Evolutionary conservation across 1,140 invertebrate species (phyloP).

Genomic region (Chymomyza costata): DNA sequence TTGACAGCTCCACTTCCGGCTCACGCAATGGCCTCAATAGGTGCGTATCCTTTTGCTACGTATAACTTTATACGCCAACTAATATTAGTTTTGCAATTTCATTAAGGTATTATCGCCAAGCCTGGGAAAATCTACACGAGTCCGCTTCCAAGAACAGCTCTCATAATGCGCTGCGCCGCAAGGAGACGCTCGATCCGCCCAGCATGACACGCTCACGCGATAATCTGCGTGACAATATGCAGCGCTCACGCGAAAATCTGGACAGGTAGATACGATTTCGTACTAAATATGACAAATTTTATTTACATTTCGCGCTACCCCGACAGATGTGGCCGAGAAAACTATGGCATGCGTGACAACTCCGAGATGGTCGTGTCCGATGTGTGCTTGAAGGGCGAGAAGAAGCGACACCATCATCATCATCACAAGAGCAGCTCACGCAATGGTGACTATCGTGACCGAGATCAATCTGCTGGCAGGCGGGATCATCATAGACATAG

Average conservation of each 20-base stretch:
- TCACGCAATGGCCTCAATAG: slow-evolving; percentile 88
- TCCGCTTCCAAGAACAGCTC: slow-evolving; percentile 78
- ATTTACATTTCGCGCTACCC: not conserved
- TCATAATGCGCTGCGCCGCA: slow-evolving; percentile 78
- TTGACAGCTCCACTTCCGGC: slow-evolving; percentile 89
- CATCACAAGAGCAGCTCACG: slow-evolving; percentile 79
- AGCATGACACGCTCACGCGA: slow-evolving; percentile 75
- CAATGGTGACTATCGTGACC: slow-evolving; percentile 67
- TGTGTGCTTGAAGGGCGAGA: slow-evolving; percentile 80
- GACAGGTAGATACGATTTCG: slow-evolving; percentile 62
- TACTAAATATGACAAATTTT: not conserved
- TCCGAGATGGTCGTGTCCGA: slow-evolving; percentile 89
- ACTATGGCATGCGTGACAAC: slow-evolving; percentile 84
- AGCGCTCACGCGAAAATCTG: slow-evolving; percentile 75
- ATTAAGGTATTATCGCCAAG: slow-evolving; percentile 85
- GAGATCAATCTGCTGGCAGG: slow-evolving; percentile 64
- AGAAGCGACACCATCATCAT: slow-evolving; percentile 88
- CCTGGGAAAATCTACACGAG: slow-evolving; percentile 94
- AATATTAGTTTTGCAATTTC: not conserved
- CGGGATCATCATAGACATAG: slow-evolving; percentile 71
- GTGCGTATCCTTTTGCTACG: slow-evolving; percentile 57
- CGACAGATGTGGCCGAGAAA: slow-evolving; percentile 74
- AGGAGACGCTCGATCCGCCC: slow-evolving; percentile 84
- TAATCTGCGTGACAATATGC: slow-evolving; percentile 74
- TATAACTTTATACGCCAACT: not conserved